Base-by-base conservation (phyloP, 2,113 vertebrate species). In the Eleginops maclovinus region DNA sequence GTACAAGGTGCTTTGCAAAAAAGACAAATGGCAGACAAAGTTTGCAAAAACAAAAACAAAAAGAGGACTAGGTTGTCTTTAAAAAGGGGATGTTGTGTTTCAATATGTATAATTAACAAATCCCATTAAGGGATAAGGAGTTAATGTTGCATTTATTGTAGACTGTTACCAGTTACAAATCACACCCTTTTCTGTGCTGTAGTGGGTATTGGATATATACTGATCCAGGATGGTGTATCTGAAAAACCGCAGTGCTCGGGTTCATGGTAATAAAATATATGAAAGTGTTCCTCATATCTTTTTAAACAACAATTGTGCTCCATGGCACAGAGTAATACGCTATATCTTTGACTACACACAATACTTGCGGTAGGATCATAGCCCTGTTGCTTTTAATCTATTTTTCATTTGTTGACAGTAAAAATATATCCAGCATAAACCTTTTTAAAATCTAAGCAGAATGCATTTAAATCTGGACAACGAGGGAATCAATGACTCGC, bases 401-500 rank as follows among this genome's bases (percentile, higher is more conserved):
- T 44, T 44, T 13, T 14, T 1, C 1, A 13, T 53, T 26, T 36
- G 40, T 9, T 19, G 40, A 55, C 47, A 62, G n/a, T 16, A 15
- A n/a, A 4, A 19, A 15, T 28, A 28, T 28, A 22, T 56, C 7
- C 21, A n/a, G 11, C 15, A 0, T 9, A 44, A 24, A 14, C 10
- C 14, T 60, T 22, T 31, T n/a, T n/a, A n/a, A n/a, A 17, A 15
- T 17, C 19, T 4, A 9, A 36, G 10, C 26, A 16, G 7, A 0
- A 47, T 12, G 0, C 1, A 51, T 11, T 70, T 58, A 9, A 40
- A 28, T 31, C 0, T 40, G n/a, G 24, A 40, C 28, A 31, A 44
- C 44, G 19, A 15, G 7, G 11, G 15, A 21, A 11, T 11, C 6
- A 12, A 8, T 3, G 28, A 51, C 82, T 86, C 21, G 93, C 93